Evolutionary conservation across 2,888 invertebrate genomes (phyloP), one percentile per base, ranked within the genome.

Genomic region (Oasisia sp.): DNA sequence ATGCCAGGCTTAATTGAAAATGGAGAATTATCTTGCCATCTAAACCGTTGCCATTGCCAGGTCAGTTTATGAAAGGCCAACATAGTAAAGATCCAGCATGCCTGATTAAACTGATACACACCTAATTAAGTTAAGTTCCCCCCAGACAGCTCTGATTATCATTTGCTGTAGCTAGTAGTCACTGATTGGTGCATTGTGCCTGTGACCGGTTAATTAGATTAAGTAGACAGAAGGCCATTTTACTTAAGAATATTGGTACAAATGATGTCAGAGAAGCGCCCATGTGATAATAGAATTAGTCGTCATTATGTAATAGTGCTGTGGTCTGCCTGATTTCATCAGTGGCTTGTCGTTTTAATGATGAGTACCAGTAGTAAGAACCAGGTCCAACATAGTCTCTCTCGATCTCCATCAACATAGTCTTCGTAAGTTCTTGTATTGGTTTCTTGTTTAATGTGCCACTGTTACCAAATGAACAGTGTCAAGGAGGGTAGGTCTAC

Each of bases 101-200:
- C 74, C 27, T 74, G 74, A 74, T 74, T 74, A 74, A 74, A 74
- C 74, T 74, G 74, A 74, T 74, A 74, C 74, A 74, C n/a, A n/a
- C 27, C 74, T 74, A 74, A 74, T 74, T 74, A 7, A 74, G 74
- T 74, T 74, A 74, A 74, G 19, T 74, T 74, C 19, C 74, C 27
- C 3, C 19, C 74, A 74, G 27, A 74, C 74, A 74, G 19, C 74
- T 27, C 74, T 74, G 74, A 74, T 74, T 74, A 74, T 74, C 19
- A 19, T n/a, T 74, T 74, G 74, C 74, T n/a, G 19, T 74, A n/a
- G 27, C 27, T n/a, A 27, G 74, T 74, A 19, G 74, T 19, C 74
- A 74, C 27, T 74, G 74, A 74, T 74, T 74, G 74, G 74, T 74
- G 7, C 74, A 27, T 74, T 74, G 74, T 74, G 19, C 14, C 27